Conservation (phyloP, 2,888 invertebrate genomes). For the Nemurella pictetii region DNA sequence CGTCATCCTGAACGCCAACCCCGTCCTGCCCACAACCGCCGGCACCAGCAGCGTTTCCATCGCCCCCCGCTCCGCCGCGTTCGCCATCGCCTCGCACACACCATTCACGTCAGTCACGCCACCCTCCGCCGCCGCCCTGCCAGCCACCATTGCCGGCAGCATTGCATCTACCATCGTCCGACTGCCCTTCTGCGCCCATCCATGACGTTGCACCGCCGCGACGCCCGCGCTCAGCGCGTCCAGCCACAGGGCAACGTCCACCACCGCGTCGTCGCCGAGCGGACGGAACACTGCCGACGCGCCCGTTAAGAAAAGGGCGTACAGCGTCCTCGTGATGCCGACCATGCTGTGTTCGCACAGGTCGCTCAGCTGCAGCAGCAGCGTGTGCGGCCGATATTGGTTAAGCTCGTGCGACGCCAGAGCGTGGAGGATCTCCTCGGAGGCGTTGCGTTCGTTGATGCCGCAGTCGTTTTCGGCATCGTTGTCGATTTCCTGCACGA, state of each 20-base stretch:
- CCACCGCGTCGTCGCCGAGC: background rate
- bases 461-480: constrained; percentile 80
- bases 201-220: constrained; percentile 66
- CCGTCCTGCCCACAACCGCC: constrained; percentile 52
- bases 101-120: background rate
- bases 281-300: constrained; percentile 51
- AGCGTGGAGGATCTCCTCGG: constrained; percentile 53
- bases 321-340: constrained; percentile 78
- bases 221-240: constrained; percentile 60
- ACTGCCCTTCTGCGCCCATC: constrained; percentile 71
- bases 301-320: constrained; percentile 73
- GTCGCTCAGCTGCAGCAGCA: constrained; percentile 47
- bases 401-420: constrained; percentile 14
- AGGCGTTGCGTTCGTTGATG: constrained; percentile 53
- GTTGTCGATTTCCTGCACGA: constrained; percentile 63
- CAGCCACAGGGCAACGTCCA: constrained; percentile 53
- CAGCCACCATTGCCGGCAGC: constrained; percentile 26
- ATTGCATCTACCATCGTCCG: constrained; percentile 67
- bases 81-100: constrained; percentile 22
- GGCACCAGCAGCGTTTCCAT: constrained; percentile 40
- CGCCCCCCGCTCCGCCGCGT: constrained; percentile 51
- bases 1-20: constrained; percentile 51
- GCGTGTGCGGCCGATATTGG: constrained; percentile 20
- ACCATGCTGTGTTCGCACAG: constrained; percentile 73
- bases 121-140: background rate